Evolutionary conservation across 2,113 vertebrate species (phyloP).

Genomic region (Callospermophilus lateralis): DNA sequence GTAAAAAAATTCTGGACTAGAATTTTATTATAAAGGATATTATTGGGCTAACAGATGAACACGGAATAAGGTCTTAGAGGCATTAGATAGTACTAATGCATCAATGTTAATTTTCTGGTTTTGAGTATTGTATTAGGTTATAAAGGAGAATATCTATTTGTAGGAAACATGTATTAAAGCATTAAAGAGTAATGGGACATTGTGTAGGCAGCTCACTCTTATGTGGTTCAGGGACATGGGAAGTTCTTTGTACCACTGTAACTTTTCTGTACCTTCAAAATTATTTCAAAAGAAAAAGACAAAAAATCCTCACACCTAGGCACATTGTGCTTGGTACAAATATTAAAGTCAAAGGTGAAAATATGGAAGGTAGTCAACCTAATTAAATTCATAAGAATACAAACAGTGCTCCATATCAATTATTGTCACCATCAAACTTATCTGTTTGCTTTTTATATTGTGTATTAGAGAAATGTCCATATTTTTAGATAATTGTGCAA

Average conservation of each 20-base stretch:
- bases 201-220: background rate
- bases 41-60: background rate
- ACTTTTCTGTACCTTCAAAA: background rate
- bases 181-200: background rate
- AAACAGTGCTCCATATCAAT: no score
- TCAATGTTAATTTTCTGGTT: background rate
- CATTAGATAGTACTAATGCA: background rate
- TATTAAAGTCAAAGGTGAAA: no score
- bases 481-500: no score
- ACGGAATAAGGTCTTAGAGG: background rate
- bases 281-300: slow-evolving; percentile 44
- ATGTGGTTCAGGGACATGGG: background rate
- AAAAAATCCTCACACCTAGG: background rate
- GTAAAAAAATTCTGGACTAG: background rate
- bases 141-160: background rate
- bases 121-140: background rate
- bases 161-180: background rate
- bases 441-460: no score
- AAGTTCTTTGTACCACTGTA: slow-evolving; percentile 1
- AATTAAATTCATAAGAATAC: no score
- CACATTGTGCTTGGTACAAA: no score
- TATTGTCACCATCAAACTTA: no score
- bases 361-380: no score
- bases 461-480: no score
- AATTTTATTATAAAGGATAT: background rate